Evolutionary conservation across 2,888 invertebrate species (phyloP).

Genomic region (Endotricha flammealis): DNA sequence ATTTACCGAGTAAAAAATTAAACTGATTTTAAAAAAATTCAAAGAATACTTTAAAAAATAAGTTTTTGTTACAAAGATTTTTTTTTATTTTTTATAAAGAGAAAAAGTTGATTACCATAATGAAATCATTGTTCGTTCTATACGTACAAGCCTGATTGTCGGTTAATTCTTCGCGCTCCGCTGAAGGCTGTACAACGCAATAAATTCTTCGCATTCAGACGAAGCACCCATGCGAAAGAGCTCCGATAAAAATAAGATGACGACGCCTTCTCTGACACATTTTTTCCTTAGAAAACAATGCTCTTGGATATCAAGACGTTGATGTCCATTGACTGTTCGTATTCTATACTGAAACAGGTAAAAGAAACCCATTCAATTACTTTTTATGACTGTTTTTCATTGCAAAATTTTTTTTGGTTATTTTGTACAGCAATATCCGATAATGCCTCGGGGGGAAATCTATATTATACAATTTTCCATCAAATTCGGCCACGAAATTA

Average conservation of each 20-base stretch:
- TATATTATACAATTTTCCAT: conserved; percentile 7
- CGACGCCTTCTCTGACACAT: conserved; percentile 49
- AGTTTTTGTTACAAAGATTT: too few relatives aligned
- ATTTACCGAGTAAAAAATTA: too few relatives aligned
- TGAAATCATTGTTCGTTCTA: conserved; percentile 22
- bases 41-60: too few relatives aligned
- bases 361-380: conserved; percentile 8
- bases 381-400: conserved; percentile 1
- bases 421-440: conserved; percentile 2
- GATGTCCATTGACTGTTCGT: conserved; percentile 8
- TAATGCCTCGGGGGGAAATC: conserved; percentile 4
- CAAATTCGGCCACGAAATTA: conserved; percentile 3
- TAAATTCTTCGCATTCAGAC: conserved; percentile 70
- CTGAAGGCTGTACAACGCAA: conserved; percentile 67
- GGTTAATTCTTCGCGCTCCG: conserved; percentile 65
- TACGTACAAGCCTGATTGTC: conserved; percentile 41
- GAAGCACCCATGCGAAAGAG: conserved; percentile 61
- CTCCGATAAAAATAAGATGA: conserved; percentile 70
- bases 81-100: too few relatives aligned
- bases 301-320: conserved; percentile 30
- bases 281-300: conserved; percentile 64
- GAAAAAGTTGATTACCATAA: too few relatives aligned
- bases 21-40: too few relatives aligned
- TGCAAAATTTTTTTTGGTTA: neutral
- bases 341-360: neutral